Conservation (phyloP, 2,113 vertebrate species). For the Nicator chloris region DNA sequence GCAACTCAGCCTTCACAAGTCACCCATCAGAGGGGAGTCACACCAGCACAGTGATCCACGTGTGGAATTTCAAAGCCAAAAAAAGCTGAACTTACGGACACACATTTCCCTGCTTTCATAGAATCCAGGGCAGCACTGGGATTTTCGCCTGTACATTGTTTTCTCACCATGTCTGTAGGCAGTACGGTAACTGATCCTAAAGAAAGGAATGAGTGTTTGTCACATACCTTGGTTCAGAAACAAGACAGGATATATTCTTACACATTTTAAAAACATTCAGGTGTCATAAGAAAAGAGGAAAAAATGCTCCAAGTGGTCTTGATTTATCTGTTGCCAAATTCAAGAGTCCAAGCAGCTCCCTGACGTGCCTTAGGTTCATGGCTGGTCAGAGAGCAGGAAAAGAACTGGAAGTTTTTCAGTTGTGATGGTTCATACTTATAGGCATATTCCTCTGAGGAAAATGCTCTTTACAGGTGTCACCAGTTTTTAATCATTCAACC, state of each 20-base stretch:
- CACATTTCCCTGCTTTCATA: constrained; percentile 88
- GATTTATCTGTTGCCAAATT: background rate
- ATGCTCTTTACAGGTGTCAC: background rate
- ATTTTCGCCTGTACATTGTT: constrained; percentile 95
- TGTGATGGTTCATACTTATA: background rate
- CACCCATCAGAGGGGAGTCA: background rate
- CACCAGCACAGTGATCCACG: background rate
- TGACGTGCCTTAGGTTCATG: background rate
- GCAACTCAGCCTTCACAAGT: background rate
- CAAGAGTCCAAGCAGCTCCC: background rate
- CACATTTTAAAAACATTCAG: background rate
- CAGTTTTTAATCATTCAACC: background rate
- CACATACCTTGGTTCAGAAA: background rate
- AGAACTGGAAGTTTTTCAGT: background rate
- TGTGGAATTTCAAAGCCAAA: background rate
- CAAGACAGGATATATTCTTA: background rate
- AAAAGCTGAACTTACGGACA: constrained; percentile 84
- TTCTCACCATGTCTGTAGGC: constrained; percentile 93
- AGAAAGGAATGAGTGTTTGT: background rate
- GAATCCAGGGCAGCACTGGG: constrained; percentile 96
- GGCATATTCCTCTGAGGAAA: background rate
- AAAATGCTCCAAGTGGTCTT: background rate
- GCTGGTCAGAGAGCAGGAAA: background rate
- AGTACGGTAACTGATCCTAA: constrained; percentile 90
- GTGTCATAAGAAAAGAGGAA: background rate